Conservation (phyloP, 2,113 vertebrate genomes). For the Cygnus buccinator region DNA sequence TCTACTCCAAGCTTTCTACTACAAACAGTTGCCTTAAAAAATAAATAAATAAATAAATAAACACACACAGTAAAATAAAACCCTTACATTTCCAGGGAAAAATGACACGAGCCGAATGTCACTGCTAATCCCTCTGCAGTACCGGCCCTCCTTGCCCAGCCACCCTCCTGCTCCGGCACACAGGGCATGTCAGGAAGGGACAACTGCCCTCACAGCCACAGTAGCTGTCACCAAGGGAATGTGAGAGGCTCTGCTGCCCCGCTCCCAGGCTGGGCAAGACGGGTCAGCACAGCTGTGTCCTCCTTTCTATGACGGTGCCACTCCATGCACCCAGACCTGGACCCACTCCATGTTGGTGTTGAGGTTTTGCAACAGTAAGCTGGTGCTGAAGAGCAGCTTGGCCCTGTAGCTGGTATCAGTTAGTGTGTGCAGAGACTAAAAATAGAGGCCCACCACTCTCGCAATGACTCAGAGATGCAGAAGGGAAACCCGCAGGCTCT, state of each 20-base stretch:
- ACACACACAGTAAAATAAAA: not conserved
- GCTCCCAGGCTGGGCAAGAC: not conserved
- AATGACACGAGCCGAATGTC: fast-evolving
- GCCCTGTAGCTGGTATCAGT: slow-evolving; percentile 28
- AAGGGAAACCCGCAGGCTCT: slow-evolving; percentile 64
- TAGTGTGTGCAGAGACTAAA: slow-evolving; percentile 54
- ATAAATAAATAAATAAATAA: no score
- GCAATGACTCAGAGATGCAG: slow-evolving; percentile 68
- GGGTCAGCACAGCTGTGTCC: not conserved
- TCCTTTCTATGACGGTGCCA: not conserved
- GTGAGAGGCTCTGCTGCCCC: not conserved
- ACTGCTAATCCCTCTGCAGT: not conserved
- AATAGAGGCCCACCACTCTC: slow-evolving; percentile 65
- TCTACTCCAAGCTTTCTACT: not conserved
- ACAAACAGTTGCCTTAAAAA: not conserved
- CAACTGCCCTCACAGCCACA: not conserved
- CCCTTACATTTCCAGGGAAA: not conserved
- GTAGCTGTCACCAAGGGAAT: fast-evolving
- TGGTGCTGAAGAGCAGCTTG: not conserved
- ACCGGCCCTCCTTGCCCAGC: not conserved
- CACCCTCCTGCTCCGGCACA: not conserved
- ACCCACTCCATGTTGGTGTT: fast-evolving
- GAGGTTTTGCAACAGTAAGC: fast-evolving
- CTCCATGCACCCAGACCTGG: not conserved
- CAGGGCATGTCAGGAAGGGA: fast-evolving